Evolutionary conservation across 2,797 vertebrate genomes (phyloP), one percentile per base, ranked within the genome.

Genomic region (Rhinichthys osculus): DNA sequence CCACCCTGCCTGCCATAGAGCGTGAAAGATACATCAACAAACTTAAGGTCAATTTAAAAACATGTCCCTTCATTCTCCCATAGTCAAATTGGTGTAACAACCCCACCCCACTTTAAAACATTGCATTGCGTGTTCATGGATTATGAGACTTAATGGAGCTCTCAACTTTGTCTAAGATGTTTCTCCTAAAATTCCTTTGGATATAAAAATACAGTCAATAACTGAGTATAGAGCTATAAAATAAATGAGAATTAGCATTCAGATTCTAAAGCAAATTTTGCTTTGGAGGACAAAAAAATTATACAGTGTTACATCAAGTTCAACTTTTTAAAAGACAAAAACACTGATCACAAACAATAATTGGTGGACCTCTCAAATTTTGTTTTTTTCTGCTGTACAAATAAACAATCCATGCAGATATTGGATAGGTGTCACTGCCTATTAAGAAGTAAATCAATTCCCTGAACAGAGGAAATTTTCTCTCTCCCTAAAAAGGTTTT

Each of bases 361-460:
- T 23, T 23, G 10, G 5, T 77, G 50, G 3, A 57, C 6, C 50
- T 4, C 47, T 54, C 73, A 38, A 1, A 8, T 57, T 38, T 77
- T 35, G 4, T 38, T 5, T 23, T 1, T 10, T 38, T 30, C 73
- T 77, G 50, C 74, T 38, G 5, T 76, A 10, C 27, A 74, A 7
- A 35, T 23, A 21, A 77, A 76, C 17, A 54, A n/a, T 38, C 73
- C 42, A 16, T 54, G 7, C 5, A 13, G 21, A 64, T 38, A 52
- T 14, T 19, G 57, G 33, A 21, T n/a, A 71, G 9, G 38, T 33
- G 50, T 40, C 19, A 47, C 52, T 59, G n/a, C 1, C 19, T 21
- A 5, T 85, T 78, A 57, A 69, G 19, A 40, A 73, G 71, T 33
- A 38, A 30, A 33, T 59, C 19, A 57, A 77, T 78, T 21, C 27